Conservation (phyloP, 1,140 invertebrate genomes). For the Drosophila punjabiensis region DNA sequence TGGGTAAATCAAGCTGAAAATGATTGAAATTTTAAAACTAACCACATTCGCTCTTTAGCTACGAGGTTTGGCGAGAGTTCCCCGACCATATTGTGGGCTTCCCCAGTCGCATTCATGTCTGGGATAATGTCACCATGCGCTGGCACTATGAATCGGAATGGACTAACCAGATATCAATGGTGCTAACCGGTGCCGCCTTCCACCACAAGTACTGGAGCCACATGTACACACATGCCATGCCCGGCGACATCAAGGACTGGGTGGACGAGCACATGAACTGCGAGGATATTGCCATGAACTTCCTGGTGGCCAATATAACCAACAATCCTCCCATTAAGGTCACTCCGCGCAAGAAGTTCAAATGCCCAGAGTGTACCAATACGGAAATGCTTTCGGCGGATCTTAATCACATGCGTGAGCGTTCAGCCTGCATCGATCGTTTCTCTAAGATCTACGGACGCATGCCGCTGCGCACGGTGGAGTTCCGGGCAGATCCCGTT, state of each 20-base stretch:
- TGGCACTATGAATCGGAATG: constrained; percentile 98
- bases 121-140: constrained; percentile 92
- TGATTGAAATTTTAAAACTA: neutral
- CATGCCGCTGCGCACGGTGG: constrained; percentile 95
- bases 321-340: constrained; percentile 98
- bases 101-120: constrained; percentile 95
- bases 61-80: constrained; percentile 96
- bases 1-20: constrained; percentile 87
- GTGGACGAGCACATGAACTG: constrained; percentile 97
- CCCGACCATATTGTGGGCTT: constrained; percentile 97
- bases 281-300: constrained; percentile 98
- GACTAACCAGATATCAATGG: constrained; percentile 97
- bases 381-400: constrained; percentile 97
- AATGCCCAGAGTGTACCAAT: constrained; percentile 97
- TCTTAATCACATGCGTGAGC: constrained; percentile 95
- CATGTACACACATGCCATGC: constrained; percentile 94
- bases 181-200: constrained; percentile 96
- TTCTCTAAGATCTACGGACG: constrained; percentile 93
- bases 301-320: constrained; percentile 95
- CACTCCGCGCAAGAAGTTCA: constrained; percentile 99
- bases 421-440: constrained; percentile 96
- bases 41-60: constrained; percentile 78
- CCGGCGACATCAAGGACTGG: constrained; percentile 92
- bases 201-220: constrained; percentile 97
- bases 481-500: constrained; percentile 97